phyloP scores from a whole-genome alignment of 1,140 invertebrate genomes.

The Sweltsa coloradensis region DNA sequence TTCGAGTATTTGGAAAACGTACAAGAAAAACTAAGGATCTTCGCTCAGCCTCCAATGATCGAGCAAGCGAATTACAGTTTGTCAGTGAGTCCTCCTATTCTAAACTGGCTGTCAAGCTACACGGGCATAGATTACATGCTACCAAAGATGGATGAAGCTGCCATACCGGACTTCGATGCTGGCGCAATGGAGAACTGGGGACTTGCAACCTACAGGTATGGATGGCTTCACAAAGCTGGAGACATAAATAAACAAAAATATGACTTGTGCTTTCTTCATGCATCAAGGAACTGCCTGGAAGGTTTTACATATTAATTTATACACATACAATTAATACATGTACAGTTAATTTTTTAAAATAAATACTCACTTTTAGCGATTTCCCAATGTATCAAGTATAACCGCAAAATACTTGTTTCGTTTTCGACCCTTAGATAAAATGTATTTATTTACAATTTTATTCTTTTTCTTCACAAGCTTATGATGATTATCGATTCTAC shows the following conservation, averaged over 20 bases:
- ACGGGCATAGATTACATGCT: slow-evolving; percentile 6
- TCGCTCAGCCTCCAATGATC: slow-evolving; percentile 36
- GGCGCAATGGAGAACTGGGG: slow-evolving; percentile 53
- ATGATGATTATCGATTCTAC: neutral
- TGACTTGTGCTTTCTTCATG: too few species aligned
- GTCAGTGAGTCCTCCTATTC: slow-evolving; percentile 62
- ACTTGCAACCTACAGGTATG: slow-evolving; percentile 33
- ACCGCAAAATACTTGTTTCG: too few species aligned
- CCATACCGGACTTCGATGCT: slow-evolving; percentile 38
- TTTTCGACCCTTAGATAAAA: too few species aligned
- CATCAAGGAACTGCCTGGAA: neutral
- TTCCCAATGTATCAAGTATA: too few species aligned
- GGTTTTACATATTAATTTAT: neutral
- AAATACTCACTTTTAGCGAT: neutral
- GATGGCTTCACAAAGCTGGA: too few species aligned
- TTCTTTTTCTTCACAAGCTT: neutral
- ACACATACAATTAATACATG: neutral
- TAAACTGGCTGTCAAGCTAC: neutral
- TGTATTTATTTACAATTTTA: too few species aligned
- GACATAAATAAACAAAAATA: too few species aligned
- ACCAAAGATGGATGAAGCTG: slow-evolving; percentile 25
- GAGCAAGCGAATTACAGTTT: slow-evolving; percentile 66
- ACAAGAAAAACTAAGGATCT: neutral
- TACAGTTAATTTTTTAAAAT: neutral
- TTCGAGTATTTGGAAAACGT: slow-evolving; percentile 27